These are phyloP conservation scores for Pandemis heparana DNA, from an alignment of 2,888 invertebrate species.

Conservation along the genomic window DNA sequence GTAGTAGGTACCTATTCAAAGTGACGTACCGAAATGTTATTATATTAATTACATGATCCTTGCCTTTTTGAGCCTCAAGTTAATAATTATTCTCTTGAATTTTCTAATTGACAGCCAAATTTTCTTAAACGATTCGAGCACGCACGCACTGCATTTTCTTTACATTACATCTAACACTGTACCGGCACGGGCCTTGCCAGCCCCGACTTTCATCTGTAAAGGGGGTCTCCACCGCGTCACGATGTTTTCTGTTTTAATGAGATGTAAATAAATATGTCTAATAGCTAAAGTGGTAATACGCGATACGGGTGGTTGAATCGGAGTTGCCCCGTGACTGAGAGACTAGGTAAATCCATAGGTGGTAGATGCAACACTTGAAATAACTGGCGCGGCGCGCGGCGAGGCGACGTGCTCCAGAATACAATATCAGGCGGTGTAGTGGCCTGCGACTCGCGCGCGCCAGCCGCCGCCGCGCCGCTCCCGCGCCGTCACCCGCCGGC, in stretches of 20 bases:
- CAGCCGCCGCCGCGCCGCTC: conserved; percentile 44
- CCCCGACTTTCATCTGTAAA: conserved; percentile 16
- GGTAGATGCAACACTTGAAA: conserved; percentile 83
- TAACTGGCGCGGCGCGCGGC: conserved; percentile 78
- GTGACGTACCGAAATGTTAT: not conserved
- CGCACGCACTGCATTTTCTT: conserved; percentile 14
- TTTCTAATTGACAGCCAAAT: conserved; percentile 5
- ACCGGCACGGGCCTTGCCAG: not conserved
- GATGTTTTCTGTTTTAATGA: conserved; percentile 32
- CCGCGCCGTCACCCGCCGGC: conserved; percentile 55
- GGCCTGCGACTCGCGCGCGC: conserved; percentile 67
- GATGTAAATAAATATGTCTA: conserved; percentile 35
- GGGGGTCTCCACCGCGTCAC: conserved; percentile 34
- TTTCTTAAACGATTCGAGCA: not conserved
- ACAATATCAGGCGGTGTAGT: conserved; percentile 83
- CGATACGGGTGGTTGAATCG: conserved; percentile 79
- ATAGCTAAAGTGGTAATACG: conserved; percentile 47
- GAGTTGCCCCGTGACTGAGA: conserved; percentile 76
- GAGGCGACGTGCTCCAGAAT: conserved; percentile 84
- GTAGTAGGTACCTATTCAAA: not conserved
- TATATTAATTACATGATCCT: conserved; percentile 3
- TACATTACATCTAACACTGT: conserved; percentile 2
- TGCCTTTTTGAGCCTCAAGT: not conserved
- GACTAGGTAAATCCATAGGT: conserved; percentile 81
- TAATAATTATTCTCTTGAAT: not conserved